Conservation (phyloP, 2,888 invertebrate genomes). For the Megalurothrips usitatus region DNA sequence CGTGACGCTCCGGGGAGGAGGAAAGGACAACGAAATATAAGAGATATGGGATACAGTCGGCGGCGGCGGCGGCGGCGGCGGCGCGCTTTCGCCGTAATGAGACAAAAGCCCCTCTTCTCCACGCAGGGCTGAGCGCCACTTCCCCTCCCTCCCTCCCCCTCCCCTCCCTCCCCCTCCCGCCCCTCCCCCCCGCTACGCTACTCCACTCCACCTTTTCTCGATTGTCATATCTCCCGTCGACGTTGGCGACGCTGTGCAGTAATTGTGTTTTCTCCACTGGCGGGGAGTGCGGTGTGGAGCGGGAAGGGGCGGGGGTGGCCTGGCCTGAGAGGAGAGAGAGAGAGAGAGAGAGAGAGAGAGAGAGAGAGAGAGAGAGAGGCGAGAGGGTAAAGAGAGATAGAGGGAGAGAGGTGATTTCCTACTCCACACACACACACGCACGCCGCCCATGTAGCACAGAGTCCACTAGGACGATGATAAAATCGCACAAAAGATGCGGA, state of each 20-base stretch:
- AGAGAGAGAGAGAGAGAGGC: background rate
- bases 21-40: background rate
- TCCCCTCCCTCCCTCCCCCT: background rate
- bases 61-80: background rate
- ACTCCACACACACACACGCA: no score
- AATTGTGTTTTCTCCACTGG: constrained; percentile 20
- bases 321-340: background rate
- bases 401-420: background rate
- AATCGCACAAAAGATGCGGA: no score
- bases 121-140: background rate
- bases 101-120: constrained; percentile 11
- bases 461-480: background rate
- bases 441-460: background rate
- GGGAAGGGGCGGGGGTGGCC: no score
- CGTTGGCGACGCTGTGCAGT: background rate
- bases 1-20: background rate
- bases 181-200: background rate
- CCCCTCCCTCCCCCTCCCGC: background rate
- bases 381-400: background rate
- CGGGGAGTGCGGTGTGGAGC: background rate
- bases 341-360: background rate
- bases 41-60: constrained; percentile 15
- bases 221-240: constrained; percentile 22
- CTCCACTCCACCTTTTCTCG: constrained; percentile 12
- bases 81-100: constrained; percentile 19